Evolutionary conservation across 2,888 invertebrate species (phyloP).

Genomic region (Acronicta aceris): DNA sequence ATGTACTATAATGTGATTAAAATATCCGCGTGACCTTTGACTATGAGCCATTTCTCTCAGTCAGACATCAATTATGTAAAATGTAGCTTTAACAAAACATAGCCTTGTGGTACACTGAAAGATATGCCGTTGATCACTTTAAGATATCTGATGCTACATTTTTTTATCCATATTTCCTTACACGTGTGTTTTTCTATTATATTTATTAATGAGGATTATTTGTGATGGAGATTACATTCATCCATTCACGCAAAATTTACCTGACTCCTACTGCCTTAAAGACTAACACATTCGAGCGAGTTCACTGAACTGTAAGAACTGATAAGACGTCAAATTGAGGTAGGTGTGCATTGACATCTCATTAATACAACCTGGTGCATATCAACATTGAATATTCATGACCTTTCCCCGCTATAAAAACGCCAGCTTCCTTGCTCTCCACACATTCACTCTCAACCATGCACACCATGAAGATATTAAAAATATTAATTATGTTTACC

Average conservation of each 20-base stretch:
- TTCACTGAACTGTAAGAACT: constrained; percentile 19
- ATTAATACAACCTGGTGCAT: constrained; percentile 43
- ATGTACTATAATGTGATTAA: constrained; percentile 54
- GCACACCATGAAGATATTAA: constrained; percentile 36
- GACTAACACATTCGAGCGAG: neutral
- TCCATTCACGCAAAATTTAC: too few relatives aligned
- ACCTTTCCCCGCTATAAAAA: constrained; percentile 55
- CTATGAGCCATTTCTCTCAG: constrained; percentile 48
- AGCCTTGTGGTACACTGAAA: constrained; percentile 29
- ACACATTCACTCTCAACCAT: constrained; percentile 23
- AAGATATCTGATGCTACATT: constrained; percentile 3
- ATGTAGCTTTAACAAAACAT: constrained; percentile 41
- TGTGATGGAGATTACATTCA: too few relatives aligned
- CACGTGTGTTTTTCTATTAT: neutral
- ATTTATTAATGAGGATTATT: too few relatives aligned
- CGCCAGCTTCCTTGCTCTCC: neutral
- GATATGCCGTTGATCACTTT: constrained; percentile 29
- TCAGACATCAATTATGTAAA: constrained; percentile 57
- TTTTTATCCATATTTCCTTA: neutral
- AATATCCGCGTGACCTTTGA: constrained; percentile 47
- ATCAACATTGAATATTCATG: constrained; percentile 56
- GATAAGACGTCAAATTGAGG: constrained; percentile 46
- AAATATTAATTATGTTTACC: constrained; percentile 15
- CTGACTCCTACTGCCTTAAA: too few relatives aligned
- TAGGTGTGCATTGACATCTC: constrained; percentile 32